These are phyloP conservation scores for Nibea coibor DNA, from an alignment of 2,113 vertebrate species.

Conservation along the genomic window DNA sequence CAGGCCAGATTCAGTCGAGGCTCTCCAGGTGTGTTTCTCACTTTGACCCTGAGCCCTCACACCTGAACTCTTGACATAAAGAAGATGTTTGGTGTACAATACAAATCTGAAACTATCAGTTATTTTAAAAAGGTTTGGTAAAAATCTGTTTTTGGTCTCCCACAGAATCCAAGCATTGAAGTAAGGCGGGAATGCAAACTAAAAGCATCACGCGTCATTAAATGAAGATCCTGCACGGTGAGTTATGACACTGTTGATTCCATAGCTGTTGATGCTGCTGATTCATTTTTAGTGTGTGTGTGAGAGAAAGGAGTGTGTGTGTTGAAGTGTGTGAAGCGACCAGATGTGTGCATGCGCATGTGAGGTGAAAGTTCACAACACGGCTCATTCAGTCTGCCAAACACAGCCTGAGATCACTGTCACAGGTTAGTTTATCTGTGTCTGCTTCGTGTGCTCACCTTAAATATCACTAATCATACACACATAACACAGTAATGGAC, in stretches of 20 bases:
- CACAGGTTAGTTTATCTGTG: too few relatives aligned
- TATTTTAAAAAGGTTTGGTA: neutral
- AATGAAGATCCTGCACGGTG: neutral
- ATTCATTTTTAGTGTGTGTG: neutral
- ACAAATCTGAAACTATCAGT: neutral
- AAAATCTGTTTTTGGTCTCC: neutral
- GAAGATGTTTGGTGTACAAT: neutral
- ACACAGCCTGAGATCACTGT: too few relatives aligned
- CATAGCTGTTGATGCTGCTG: neutral
- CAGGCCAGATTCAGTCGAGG: too few relatives aligned
- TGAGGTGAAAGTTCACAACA: too few relatives aligned
- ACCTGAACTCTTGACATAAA: neutral
- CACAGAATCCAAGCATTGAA: neutral
- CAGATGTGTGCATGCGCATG: too few relatives aligned
- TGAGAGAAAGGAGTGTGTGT: too few relatives aligned
- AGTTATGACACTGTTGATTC: neutral
- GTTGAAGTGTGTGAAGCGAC: too few relatives aligned
- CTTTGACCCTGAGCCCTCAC: too few relatives aligned
- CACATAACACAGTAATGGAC: too few relatives aligned
- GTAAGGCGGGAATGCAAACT: neutral
- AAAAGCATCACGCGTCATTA: neutral
- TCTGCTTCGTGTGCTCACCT: too few relatives aligned
- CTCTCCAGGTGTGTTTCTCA: neutral
- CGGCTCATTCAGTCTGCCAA: too few relatives aligned
- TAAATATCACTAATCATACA: too few relatives aligned